Base-by-base conservation (phyloP, 2,888 invertebrate genomes). In the Agriopis marginaria region DNA sequence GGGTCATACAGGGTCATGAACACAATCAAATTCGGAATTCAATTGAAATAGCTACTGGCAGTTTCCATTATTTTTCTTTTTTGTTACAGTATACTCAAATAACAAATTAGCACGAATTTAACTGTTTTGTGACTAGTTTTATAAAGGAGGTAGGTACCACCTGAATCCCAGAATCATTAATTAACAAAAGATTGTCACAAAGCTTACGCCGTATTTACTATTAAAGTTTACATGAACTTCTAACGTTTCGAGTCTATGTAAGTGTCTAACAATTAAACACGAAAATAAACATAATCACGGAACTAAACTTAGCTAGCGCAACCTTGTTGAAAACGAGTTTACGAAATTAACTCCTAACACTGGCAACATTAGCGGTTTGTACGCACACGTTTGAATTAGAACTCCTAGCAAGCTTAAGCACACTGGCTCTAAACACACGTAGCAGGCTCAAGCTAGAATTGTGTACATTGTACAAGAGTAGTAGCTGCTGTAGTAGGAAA, bases 301-400 rank as follows among this genome's bases (percentile, higher is more conserved):
- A 64, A 64, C 61, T 42, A 56, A 63, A 45, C 56, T 51, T 42
- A 54, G 60, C 54, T 39, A 61, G 62, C 70, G 50, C 62, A 61
- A 59, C 42, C 60, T 44, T 63, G 64, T 64, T 60, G n/a, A 50
- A 32, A 44, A 32, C 62, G 56, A 32, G 66, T 50, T 65, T 40
- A 49, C 60, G 11, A 62, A 64, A 69, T 68, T 66, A 71, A 69
- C 66, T 68, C 60, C n/a, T 49, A 60, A 63, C 60, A 68, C 53
- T 63, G 65, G 55, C 17, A 65, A 63, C 56, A 68, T 71, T 71
- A 66, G 71, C 45, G 71, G 74, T 74, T 71, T 66, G 65, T 60
- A 61, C 62, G 47, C 65, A 64, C 62, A 62, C 53, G 40, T 14
- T 23, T 12, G 45, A 58, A 58, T 47, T 45, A 58, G 23, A 58